Base-by-base conservation (phyloP, 2,888 invertebrate species). In the Torymus texanus region DNA sequence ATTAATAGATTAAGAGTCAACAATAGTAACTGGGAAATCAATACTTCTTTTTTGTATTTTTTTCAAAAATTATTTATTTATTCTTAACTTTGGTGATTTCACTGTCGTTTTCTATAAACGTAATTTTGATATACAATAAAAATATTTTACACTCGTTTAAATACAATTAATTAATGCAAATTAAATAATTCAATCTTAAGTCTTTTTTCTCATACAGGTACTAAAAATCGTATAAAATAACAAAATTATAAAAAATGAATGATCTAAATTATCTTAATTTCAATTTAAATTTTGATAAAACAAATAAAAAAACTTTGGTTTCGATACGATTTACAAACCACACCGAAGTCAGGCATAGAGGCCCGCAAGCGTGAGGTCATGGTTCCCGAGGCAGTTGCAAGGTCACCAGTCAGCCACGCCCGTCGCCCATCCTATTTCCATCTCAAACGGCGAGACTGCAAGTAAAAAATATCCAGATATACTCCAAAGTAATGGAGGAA, bases 261-360 rank as follows among this genome's bases (percentile, higher is more conserved):
- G 61, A 59, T 41, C 51, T 50, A 29, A 41, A 41, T 16, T 68
- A 59, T 70, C 51, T 77, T 71, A 71, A 61, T 13, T 16, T 51
- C 14, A 65, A 11, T 71, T 50, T 55, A 24, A 81, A 75, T 73
- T 61, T 75, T 78, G 75, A 18, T 58, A 24, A 80, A 65, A 66
- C n/a, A 81, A 81, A 77, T 78, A 75, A 70, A 82, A 82, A 82
- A 80, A 83, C 81, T 83, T 87, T 86, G 84, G 83, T 85, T 85
- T 85, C 84, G 88, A 88, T 89, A 89, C 88, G 84, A 85, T 87
- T 84, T 89, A 89, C 88, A 88, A 89, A 89, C 88, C 88, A 88
- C 87, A 86, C 86, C 82, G 88, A 83, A 82, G 87, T 84, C 82
- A 83, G 86, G 83, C 83, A 85, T 82, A 83, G 82, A 82, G 82